Conservation (phyloP, 2,113 vertebrate species). For the Nymphicus hollandicus region DNA sequence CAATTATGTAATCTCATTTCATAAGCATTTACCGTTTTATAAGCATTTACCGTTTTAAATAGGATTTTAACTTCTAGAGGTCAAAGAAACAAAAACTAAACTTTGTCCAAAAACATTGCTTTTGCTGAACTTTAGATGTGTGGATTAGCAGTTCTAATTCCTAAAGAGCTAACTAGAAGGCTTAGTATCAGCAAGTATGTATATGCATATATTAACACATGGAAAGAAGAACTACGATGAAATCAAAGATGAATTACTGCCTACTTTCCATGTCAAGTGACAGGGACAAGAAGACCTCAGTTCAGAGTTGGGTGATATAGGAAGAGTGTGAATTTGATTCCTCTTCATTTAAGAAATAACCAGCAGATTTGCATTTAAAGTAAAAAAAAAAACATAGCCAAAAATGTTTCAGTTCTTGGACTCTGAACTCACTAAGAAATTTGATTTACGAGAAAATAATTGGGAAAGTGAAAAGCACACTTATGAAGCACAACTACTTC, state of each 20-base stretch:
- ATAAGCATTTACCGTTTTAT: not conserved
- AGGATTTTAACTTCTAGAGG: not conserved
- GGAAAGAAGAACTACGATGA: not conserved
- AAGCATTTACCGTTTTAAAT: not conserved
- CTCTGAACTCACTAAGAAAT: not conserved
- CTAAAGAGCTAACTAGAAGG: not conserved
- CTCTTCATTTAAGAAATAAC: not conserved
- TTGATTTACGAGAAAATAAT: not conserved
- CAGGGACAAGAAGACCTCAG: not conserved
- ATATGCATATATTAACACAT: not conserved
- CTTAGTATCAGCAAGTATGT: not conserved
- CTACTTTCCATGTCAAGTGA: not conserved
- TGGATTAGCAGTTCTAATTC: not conserved
- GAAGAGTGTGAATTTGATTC: not conserved
- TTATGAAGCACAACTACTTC: not conserved
- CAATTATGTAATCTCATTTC: not conserved
- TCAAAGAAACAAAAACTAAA: not conserved
- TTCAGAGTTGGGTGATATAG: not conserved
- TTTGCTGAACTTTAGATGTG: not conserved
- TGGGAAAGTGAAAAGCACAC: not conserved
- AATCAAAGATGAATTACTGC: not conserved
- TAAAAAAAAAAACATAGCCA: not conserved
- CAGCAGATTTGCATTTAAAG: not conserved
- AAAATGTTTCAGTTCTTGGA: not conserved
- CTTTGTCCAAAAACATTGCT: not conserved